phyloP scores from a whole-genome alignment of 2,113 vertebrate genomes.

The Columbina picui region DNA sequence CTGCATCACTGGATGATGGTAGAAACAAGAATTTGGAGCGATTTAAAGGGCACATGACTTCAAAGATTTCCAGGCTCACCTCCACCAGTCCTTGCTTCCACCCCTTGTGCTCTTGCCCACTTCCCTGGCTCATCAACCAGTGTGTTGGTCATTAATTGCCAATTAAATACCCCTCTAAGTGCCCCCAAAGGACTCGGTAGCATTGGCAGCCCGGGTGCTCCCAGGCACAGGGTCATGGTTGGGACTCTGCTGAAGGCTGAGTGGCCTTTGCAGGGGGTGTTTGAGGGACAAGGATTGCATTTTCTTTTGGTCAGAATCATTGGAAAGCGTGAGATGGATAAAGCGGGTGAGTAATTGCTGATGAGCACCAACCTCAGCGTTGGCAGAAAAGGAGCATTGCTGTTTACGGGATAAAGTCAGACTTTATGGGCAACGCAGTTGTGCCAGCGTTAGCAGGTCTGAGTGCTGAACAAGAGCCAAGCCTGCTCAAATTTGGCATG shows the following conservation, averaged over 20 bases:
- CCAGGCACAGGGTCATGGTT: fast-evolving
- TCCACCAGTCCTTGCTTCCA: not conserved
- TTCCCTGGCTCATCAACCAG: not conserved
- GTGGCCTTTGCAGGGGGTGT: not conserved
- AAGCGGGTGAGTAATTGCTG: not conserved
- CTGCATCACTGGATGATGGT: not conserved
- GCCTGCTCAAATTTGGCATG: not conserved
- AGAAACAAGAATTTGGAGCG: not conserved
- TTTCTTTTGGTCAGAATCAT: not conserved
- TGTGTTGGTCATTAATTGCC: not conserved
- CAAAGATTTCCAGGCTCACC: not conserved
- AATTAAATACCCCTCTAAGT: fast-evolving
- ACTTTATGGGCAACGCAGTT: not conserved
- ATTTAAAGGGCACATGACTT: not conserved
- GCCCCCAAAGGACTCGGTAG: not conserved
- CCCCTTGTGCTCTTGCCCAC: not conserved
- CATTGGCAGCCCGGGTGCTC: not conserved
- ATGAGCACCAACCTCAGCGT: not conserved
- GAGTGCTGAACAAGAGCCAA: not conserved
- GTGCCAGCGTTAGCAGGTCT: not conserved
- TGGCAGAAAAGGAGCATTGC: not conserved
- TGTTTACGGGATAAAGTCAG: not conserved
- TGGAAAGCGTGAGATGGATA: not conserved
- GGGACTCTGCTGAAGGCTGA: not conserved
- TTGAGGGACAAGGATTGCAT: not conserved